These are phyloP conservation scores for Gymnocypris eckloni DNA, from an alignment of 2,797 vertebrate genomes.

Conservation along the genomic window DNA sequence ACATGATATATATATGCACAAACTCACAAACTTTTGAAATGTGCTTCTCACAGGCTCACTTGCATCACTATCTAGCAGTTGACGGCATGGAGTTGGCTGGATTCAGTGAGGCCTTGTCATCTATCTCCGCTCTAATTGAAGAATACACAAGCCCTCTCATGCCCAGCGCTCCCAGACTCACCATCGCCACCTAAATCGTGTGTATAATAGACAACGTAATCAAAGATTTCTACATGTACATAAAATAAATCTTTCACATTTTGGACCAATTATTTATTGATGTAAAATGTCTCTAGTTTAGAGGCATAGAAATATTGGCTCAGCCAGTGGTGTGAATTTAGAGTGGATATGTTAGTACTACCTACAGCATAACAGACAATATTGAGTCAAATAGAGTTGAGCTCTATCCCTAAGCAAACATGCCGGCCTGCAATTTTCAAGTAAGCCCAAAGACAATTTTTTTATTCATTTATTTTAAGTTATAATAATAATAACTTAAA, in stretches of 20 bases:
- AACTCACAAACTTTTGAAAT: neutral
- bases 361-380: neutral
- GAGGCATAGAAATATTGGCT: neutral
- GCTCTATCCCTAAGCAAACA: neutral
- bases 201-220: neutral
- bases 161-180: conserved; percentile 79
- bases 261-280: neutral
- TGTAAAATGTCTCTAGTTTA: neutral
- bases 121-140: conserved; percentile 87
- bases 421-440: neutral
- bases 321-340: neutral
- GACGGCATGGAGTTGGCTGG: conserved; percentile 90
- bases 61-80: conserved; percentile 93
- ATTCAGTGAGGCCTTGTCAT: conserved; percentile 86
- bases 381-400: too few relatives aligned
- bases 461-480: too few relatives aligned
- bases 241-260: neutral
- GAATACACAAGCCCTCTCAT: conserved; percentile 80
- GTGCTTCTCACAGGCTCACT: conserved; percentile 84
- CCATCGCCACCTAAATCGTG: conserved; percentile 73
- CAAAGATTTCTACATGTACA: neutral
- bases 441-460: neutral
- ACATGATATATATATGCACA: neutral
- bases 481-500: too few relatives aligned
- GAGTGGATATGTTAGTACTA: neutral